Percentiles rank a stretch among this genome's conserved stretches.
These are phyloP conservation scores for Sardina pilchardus DNA, from an alignment of 2,113 vertebrate genomes.

Conservation along the genomic window DNA sequence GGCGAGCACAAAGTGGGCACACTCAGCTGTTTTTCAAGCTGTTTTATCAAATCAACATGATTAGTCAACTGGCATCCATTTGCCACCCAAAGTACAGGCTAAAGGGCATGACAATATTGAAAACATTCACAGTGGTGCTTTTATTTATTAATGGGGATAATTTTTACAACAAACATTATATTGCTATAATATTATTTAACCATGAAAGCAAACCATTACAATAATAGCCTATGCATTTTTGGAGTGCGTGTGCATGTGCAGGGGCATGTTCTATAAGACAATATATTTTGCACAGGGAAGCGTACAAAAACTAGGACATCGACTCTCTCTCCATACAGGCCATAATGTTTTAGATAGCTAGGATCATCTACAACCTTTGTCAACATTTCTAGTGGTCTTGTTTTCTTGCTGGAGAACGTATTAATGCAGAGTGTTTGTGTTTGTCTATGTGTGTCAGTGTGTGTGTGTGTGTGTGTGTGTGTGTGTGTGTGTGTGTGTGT, in stretches of 20 bases:
- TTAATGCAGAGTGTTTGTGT: background rate
- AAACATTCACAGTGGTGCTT: no score
- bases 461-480: background rate
- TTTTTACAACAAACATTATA: no score
- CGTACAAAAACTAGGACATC: no score
- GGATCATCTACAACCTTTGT: background rate
- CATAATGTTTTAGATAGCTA: background rate
- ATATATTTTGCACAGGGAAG: no score
- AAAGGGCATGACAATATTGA: no score
- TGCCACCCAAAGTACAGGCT: no score
- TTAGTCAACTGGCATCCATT: no score
- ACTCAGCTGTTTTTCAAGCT: background rate
- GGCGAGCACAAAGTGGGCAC: background rate
- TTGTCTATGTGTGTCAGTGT: background rate
- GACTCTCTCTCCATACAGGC: no score
- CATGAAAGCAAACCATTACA: background rate
- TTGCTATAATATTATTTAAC: background rate
- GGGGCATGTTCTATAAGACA: background rate
- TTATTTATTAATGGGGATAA: no score
- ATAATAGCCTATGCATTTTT: background rate
- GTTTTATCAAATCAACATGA: no score
- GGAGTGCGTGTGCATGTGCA: background rate
- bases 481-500: background rate
- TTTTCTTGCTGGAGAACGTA: background rate
- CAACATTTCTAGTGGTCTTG: background rate